Evolutionary conservation across 2,797 vertebrate genomes (phyloP), one percentile per base, ranked within the genome.

Genomic region (Sorex maritimensis): DNA sequence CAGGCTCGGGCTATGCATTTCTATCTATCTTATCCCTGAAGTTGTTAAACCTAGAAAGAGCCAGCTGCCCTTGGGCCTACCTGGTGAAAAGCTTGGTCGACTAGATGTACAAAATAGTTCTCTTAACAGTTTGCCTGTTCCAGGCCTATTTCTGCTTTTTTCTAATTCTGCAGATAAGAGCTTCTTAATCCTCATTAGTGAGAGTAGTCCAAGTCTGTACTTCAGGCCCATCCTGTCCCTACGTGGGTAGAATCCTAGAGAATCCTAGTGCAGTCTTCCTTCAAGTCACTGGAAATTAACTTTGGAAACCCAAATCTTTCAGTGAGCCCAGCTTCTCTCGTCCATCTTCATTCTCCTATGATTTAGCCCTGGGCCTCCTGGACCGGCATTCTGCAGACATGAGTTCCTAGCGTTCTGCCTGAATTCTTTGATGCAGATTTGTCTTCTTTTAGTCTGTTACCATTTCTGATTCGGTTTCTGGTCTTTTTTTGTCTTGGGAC

Each of bases 31-130:
- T 92, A 86, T 88, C 85, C 79, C 21, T 55, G 21, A 38, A 79
- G 61, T 41, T 90, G 65, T 69, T 93, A 74, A 84, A 65, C 34
- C 21, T 89, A 65, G 55, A 28, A 80, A 88, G 82, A 77, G 15
- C 21, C 12, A n/a, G 77, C 1, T 41, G 68, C 58, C 77, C 77
- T 78, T 78, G 1, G 55, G 41, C 79, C 23, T 88, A 9, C 72
- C 69, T 65, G 61, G 12, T n/a, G n/a, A 81, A 77, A 75, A 61
- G 88, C 14, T 77, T 3, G 0, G 28, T 68, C 26, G 49, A 21
- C 0, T 15, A 73, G 46, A 61, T 28, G 19, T 26, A 83, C 17
- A 72, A 21, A 95, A 38, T 19, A 65, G 30, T 30, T 17, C 10
- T 28, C 86, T 72, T 81, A 74, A 46, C 52, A 28, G 15, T 15